These are phyloP conservation scores for Actinia tenebrosa DNA, from an alignment of 64 coral and sea anemone species.

Conservation along the genomic window DNA sequence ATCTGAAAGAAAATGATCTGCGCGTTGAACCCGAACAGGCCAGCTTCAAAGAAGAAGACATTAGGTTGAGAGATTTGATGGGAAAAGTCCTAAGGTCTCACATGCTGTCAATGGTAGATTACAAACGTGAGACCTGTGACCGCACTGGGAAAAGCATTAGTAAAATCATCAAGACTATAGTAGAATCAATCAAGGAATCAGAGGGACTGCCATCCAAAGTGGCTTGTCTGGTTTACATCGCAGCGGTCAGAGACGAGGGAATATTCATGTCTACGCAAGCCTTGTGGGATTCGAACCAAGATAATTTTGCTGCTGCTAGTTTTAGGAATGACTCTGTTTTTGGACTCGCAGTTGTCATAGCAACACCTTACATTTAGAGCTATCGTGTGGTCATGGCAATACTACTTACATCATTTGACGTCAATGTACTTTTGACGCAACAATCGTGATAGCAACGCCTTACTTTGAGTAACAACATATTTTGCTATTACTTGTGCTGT, in stretches of 20 bases:
- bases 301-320: constrained; percentile 88
- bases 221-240: constrained; percentile 77
- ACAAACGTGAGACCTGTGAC: constrained; percentile 69
- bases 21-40: constrained; percentile 33
- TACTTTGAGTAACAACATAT: not conserved
- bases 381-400: not conserved
- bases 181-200: constrained; percentile 72
- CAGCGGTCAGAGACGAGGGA: constrained; percentile 70
- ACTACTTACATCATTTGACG: not conserved
- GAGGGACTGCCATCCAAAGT: constrained; percentile 67
- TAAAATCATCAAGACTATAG: constrained; percentile 66
- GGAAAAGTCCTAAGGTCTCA: constrained; percentile 67
- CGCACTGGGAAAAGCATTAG: constrained; percentile 74
- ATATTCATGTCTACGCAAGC: constrained; percentile 84
- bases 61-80: constrained; percentile 80
- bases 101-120: constrained; percentile 66
- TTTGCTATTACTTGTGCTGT: no score
- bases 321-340: constrained; percentile 74
- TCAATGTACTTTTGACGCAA: not conserved
- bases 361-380: constrained; percentile 24
- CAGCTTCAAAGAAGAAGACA: constrained; percentile 83
- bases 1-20: not conserved
- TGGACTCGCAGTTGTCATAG: constrained; percentile 61
- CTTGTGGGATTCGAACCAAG: constrained; percentile 79
- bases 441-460: not conserved